A percentile compares a stretch with the other conserved stretches of the same genome.
phyloP scores from a whole-genome alignment of 2,797 vertebrate genomes.

The Diplodus puntazzo region DNA sequence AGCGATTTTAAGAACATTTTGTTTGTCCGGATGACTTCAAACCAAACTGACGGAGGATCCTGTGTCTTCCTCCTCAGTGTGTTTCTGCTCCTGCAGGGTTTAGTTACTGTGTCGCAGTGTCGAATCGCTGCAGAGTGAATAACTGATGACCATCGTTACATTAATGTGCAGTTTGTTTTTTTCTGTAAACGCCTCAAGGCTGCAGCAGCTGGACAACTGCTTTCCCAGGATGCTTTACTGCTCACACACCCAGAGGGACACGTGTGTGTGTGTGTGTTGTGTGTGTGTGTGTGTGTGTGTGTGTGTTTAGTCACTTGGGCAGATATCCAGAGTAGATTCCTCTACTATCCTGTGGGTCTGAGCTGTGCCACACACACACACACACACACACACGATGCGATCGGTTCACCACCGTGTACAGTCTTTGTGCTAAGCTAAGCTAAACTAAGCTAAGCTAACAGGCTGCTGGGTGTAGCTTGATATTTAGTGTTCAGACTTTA shows the following conservation, averaged over 20 bases:
- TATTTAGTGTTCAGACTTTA: too few relatives aligned
- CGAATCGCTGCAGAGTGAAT: conserved; percentile 30
- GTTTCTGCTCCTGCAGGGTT: not conserved
- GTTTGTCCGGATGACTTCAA: not conserved
- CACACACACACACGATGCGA: conserved; percentile 1
- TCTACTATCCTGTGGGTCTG: conserved; percentile 34
- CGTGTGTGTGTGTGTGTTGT: not conserved
- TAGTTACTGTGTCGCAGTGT: not conserved
- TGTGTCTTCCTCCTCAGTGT: not conserved
- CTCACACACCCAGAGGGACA: conserved; percentile 36
- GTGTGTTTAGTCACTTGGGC: conserved; percentile 27
- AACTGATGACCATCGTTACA: conserved; percentile 23
- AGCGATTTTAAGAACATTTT: not conserved
- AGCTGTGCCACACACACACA: not conserved
- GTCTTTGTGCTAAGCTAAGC: too few relatives aligned
- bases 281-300: conserved; percentile 26
- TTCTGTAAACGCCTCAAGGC: conserved; percentile 40
- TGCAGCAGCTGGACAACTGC: conserved; percentile 62
- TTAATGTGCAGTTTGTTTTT: conserved; percentile 31
- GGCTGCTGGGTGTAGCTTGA: too few relatives aligned
- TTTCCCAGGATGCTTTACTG: conserved; percentile 65
- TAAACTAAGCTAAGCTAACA: too few relatives aligned
- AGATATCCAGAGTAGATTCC: conserved; percentile 51
- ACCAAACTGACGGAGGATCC: too few relatives aligned
- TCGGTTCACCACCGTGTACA: too few relatives aligned